Percentiles rank a stretch among this genome's conserved stretches.
These are phyloP conservation scores for Bicyclus anynana DNA, from an alignment of 1,140 invertebrate genomes.

Conservation along the genomic window DNA sequence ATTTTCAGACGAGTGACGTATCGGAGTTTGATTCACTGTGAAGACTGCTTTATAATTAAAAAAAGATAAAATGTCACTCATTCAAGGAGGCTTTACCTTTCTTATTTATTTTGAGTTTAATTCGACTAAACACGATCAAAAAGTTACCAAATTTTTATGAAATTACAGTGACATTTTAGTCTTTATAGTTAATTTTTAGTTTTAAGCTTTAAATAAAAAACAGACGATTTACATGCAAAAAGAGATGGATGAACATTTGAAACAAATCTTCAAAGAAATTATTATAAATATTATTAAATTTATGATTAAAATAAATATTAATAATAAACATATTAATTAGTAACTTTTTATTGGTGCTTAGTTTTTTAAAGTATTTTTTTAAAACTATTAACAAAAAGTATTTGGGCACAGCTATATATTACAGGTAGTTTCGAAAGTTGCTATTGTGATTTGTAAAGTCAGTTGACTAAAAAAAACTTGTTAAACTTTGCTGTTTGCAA, in stretches of 20 bases:
- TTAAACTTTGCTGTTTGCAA: no score
- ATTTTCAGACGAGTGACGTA: slow-evolving; percentile 72
- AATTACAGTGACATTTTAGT: slow-evolving; percentile 6
- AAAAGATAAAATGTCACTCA: slow-evolving; percentile 6
- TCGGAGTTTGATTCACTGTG: slow-evolving; percentile 75
- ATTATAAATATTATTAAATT: no score
- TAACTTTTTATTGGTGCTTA: no score
- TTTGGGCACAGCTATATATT: no score
- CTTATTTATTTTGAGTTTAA: neutral
- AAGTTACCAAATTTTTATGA: slow-evolving; percentile 21
- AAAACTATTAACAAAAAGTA: no score
- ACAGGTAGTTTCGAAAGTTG: no score
- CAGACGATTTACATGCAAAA: slow-evolving; percentile 5
- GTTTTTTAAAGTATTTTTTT: no score
- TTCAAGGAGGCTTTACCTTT: slow-evolving; percentile 6
- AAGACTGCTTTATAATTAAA: slow-evolving; percentile 25
- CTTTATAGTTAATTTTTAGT: slow-evolving; percentile 15
- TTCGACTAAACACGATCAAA: neutral
- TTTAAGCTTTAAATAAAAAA: neutral
- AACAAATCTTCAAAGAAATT: no score
- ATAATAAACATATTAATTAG: no score
- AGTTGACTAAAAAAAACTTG: no score
- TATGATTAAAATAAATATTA: no score
- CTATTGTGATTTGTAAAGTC: no score
- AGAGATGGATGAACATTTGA: neutral